Conservation (phyloP, 2,888 invertebrate species). For the Galeruca laticollis region DNA sequence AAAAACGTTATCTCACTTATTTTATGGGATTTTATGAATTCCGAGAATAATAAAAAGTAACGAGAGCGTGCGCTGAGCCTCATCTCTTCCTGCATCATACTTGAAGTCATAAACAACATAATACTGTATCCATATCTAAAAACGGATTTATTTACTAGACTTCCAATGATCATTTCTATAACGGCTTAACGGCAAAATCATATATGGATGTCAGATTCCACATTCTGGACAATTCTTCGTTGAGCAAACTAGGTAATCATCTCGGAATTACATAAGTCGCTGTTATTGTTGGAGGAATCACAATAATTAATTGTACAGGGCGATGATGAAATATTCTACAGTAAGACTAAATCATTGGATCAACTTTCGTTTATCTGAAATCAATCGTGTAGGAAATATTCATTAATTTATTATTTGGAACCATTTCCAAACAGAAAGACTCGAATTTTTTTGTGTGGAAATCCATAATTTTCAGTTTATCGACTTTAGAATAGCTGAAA, state of each 20-base stretch:
- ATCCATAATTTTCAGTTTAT: too few species aligned
- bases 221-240: constrained; percentile 40
- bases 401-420: too few species aligned
- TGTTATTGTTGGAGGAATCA: constrained; percentile 12
- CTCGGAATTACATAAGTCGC: constrained; percentile 35
- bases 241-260: constrained; percentile 35
- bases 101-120: constrained; percentile 62
- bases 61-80: constrained; percentile 61
- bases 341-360: too few species aligned
- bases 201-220: constrained; percentile 54
- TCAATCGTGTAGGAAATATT: too few species aligned
- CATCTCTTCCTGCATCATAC: constrained; percentile 62
- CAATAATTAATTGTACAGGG: neutral
- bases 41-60: constrained; percentile 65
- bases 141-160: constrained; percentile 61
- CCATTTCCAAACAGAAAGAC: too few species aligned
- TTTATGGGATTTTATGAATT: constrained; percentile 61
- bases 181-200: constrained; percentile 59
- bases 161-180: constrained; percentile 46
- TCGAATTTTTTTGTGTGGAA: too few species aligned
- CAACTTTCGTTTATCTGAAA: too few species aligned
- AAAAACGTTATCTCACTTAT: constrained; percentile 57
- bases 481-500: too few species aligned
- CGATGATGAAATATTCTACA: neutral
- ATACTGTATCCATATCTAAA: constrained; percentile 64